phyloP scores from a whole-genome alignment of 2,888 invertebrate species.

The Yponomeuta malinellus region DNA sequence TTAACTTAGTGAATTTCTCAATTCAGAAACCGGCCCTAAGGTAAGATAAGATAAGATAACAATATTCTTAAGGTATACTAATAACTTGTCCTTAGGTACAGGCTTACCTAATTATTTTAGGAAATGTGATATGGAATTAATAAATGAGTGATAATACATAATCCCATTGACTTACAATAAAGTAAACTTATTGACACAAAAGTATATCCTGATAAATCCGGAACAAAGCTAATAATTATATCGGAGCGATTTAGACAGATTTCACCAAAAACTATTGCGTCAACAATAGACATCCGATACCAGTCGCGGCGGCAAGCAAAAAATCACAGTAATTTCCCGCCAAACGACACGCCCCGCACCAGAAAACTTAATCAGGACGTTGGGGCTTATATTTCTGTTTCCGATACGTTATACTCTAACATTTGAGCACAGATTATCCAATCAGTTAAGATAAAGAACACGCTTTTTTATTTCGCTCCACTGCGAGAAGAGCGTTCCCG shows the following conservation, averaged over 20 bases:
- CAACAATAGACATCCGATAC: slow-evolving; percentile 58
- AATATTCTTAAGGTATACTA: too few species aligned
- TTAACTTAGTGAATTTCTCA: too few species aligned
- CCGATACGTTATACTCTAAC: slow-evolving; percentile 71
- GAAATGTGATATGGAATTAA: background rate
- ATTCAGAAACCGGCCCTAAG: too few species aligned
- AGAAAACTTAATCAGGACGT: slow-evolving; percentile 68
- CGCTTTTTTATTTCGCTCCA: slow-evolving; percentile 55
- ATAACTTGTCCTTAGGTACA: too few species aligned
- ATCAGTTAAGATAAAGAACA: slow-evolving; percentile 75
- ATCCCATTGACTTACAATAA: background rate
- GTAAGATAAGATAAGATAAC: too few species aligned
- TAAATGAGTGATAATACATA: background rate
- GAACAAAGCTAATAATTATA: slow-evolving; percentile 68
- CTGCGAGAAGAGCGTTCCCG: slow-evolving; percentile 35
- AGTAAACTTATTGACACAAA: background rate
- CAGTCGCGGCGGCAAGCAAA: slow-evolving; percentile 40
- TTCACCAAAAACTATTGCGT: slow-evolving; percentile 53
- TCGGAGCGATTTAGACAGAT: slow-evolving; percentile 57
- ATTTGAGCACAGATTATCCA: slow-evolving; percentile 75
- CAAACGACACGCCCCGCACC: slow-evolving; percentile 47
- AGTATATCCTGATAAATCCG: slow-evolving; percentile 20
- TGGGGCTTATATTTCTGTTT: slow-evolving; percentile 68
- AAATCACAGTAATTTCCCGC: slow-evolving; percentile 70
- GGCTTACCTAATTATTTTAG: background rate